These are phyloP conservation scores for Leucoraja ocellata DNA, from an alignment of 2,797 vertebrate genomes.

Conservation along the genomic window DNA sequence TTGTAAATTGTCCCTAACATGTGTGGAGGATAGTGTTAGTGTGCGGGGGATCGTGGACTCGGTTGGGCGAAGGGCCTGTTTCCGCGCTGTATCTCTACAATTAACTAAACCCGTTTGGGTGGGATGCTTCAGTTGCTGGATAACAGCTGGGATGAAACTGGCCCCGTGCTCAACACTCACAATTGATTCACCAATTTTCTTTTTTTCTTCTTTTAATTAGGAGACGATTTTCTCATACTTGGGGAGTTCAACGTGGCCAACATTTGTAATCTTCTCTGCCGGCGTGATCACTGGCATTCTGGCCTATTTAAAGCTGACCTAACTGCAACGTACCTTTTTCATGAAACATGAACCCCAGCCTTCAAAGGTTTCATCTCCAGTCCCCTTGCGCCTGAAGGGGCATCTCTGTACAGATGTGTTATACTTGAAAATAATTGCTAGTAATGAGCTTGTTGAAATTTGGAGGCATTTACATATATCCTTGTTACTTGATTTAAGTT, in stretches of 20 bases:
- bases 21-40: no score
- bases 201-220: constrained; percentile 35
- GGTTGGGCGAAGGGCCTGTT: no score
- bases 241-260: constrained; percentile 54
- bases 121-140: no score
- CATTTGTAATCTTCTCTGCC: constrained; percentile 52
- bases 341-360: no score
- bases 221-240: constrained; percentile 54
- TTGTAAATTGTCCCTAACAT: no score
- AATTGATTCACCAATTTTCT: background rate
- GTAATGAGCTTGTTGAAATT: background rate
- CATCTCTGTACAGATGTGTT: background rate
- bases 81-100: no score
- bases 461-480: background rate
- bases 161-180: background rate
- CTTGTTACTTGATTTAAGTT: constrained; percentile 26
- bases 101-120: no score
- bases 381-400: background rate
- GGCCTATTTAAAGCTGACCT: constrained; percentile 57
- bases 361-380: background rate
- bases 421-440: constrained; percentile 9
- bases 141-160: no score
- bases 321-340: background rate
- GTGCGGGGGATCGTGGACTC: no score
- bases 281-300: constrained; percentile 51